Conservation (phyloP, 2,113 vertebrate species). For the Alethe castanea region DNA sequence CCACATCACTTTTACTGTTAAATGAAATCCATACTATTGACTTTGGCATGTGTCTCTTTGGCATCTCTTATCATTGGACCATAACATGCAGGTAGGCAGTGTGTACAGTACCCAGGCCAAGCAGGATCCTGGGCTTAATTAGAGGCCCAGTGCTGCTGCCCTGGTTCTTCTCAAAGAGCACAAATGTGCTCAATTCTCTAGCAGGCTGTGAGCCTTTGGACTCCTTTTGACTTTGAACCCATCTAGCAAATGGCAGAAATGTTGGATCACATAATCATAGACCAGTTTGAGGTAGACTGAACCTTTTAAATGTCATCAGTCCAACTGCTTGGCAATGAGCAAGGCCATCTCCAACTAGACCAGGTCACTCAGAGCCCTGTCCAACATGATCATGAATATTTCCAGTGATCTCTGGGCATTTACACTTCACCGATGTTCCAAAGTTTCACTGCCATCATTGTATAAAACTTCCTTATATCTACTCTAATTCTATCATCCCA, state of each 20-base stretch:
- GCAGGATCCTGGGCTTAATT: not conserved
- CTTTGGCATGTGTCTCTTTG: not conserved
- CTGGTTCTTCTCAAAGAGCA: not conserved
- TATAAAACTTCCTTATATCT: not conserved
- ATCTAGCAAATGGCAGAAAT: not conserved
- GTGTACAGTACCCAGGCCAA: no score
- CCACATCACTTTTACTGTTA: not conserved
- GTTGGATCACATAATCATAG: not conserved
- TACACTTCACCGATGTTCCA: not conserved
- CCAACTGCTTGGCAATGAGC: not conserved
- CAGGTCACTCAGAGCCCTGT: not conserved
- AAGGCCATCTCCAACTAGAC: not conserved
- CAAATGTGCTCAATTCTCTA: not conserved
- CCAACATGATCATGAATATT: not conserved
- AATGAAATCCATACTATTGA: not conserved
- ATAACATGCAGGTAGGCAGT: not conserved
- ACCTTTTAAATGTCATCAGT: not conserved
- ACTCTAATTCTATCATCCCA: not conserved
- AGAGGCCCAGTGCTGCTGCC: not conserved
- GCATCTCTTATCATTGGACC: not conserved
- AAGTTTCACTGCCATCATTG: not conserved
- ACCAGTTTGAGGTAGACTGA: not conserved
- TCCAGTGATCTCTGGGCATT: not conserved
- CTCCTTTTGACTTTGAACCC: not conserved
- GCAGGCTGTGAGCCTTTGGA: not conserved